Evolutionary conservation across 92 coral and sea anemone genomes (phyloP), one percentile per base, ranked within the genome.

Genomic region (Epizoanthus ramosus): DNA sequence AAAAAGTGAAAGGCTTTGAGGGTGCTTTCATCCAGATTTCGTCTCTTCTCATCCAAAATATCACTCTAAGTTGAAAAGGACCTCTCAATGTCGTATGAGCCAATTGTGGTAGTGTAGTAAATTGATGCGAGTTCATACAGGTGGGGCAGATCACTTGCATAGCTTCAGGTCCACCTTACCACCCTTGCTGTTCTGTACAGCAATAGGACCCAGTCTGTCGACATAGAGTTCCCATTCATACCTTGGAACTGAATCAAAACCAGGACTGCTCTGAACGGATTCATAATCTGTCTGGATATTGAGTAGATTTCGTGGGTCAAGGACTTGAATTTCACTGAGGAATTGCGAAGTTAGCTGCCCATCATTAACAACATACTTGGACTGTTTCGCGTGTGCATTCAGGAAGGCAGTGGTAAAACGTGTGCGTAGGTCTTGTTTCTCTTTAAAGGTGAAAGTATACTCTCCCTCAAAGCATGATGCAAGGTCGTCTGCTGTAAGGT

Each of bases 71-170:
- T 66, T 47, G 93, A 90, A 68, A 87, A 90, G 3, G 88, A 87
- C 52, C 93, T 75, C 71, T 90, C 93, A 10, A 84, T 91, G 24
- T 90, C 87, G 69, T 68, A 87, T 7, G 91, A 90, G 15, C 81
- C 84, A 39, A 87, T 83, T 1, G 93, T 90, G 65, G 87, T 22
- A 0, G 86, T 90, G 87, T 77, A 87, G 37, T 61, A 87, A 33
- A 24, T 45, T 64, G 87, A 87, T 22, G 90, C 87, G 18, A 87
- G 63, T 37, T 81, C 24, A 72, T 83, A 87, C 68, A 83, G 84
- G 24, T 74, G 70, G 23, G 90, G 90, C 37, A 87, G 90, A 8
- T 87, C 90, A 63, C 68, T 67, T 39, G 87, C 88, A 87, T 16
- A 87, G 87, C 68, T 35, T 64, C 63, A 87, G 37, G 56, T 87